Evolutionary conservation across 2,888 invertebrate genomes (phyloP), one percentile per base, ranked within the genome.

Genomic region (Kryphioiulus occultus): DNA sequence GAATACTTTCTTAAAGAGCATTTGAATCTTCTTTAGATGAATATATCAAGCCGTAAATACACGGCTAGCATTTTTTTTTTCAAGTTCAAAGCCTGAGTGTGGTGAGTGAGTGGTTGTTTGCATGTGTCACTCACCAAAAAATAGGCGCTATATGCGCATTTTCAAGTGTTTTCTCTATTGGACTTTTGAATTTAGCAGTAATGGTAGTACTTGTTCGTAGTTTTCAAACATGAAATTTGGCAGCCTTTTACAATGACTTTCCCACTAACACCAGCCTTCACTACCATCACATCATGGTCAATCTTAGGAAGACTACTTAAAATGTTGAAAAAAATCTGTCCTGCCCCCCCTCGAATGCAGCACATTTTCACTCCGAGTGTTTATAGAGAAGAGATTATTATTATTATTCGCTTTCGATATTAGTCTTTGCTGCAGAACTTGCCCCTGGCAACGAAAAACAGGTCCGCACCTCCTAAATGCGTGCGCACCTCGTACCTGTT

Each of bases 381-480:
- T 68, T 68, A 68, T 68, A 68, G 68, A 68, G 68, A 68, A 68
- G 68, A 68, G 68, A 68, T 68, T 68, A 68, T 68, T 68, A 68
- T 68, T 68, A 68, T 68, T 68, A 68, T 68, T 68, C 68, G 12
- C 68, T n/a, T 68, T 68, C 68, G 68, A 68, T 68, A 68, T 68
- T 68, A 68, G 68, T 68, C 68, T 68, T 68, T 68, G 53, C 53
- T 68, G 68, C 68, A 26, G 7, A 68, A 68, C 68, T 68, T 26
- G 68, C 68, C 68, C n/a, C 68, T 68, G n/a, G 68, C 68, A 7
- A 26, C 26, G 7, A 10, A 26, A 68, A 68, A 68, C 68, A 26
- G 68, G 68, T 68, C 68, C 9, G 68, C 4, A 26, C 68, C 68
- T 68, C 12, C 68, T 53, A 53, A 53, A 53, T 53, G 53, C 53